These are phyloP conservation scores for Amblyjoppa proteus DNA, from an alignment of 2,888 invertebrate species.

Conservation along the genomic window DNA sequence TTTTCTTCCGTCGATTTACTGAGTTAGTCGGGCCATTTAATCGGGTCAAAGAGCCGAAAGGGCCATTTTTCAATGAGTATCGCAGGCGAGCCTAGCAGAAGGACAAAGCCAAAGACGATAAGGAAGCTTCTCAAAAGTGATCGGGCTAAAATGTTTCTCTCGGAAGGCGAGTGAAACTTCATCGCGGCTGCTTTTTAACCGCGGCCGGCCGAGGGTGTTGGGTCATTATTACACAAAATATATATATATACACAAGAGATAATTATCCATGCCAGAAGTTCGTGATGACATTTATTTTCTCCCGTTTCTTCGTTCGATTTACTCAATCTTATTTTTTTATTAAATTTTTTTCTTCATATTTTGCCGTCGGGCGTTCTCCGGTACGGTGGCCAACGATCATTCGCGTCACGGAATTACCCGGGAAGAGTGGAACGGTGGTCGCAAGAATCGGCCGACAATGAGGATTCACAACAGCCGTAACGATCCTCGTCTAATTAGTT, in stretches of 20 bases:
- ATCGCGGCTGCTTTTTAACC: slow-evolving; percentile 3
- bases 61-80: not conserved
- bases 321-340: not conserved
- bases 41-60: no score
- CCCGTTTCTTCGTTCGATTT: not conserved
- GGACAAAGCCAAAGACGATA: no score
- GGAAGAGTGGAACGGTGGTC: slow-evolving; percentile 34
- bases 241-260: not conserved
- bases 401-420: not conserved
- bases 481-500: slow-evolving; percentile 61
- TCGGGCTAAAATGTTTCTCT: slow-evolving; percentile 34
- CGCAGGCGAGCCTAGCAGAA: not conserved
- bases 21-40: slow-evolving; percentile 40
- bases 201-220: not conserved
- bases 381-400: not conserved
- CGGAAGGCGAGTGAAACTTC: slow-evolving; percentile 38
- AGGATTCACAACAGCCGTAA: slow-evolving; percentile 48
- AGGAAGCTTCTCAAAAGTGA: no score
- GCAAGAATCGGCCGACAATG: slow-evolving; percentile 56
- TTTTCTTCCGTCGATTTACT: not conserved
- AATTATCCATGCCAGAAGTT: not conserved
- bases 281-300: not conserved
- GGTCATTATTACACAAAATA: no score
- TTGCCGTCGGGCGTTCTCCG: not conserved
- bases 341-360: not conserved